These are phyloP conservation scores for Glyphotaelius pellucidus DNA, from an alignment of 2,888 invertebrate genomes.

Conservation along the genomic window DNA sequence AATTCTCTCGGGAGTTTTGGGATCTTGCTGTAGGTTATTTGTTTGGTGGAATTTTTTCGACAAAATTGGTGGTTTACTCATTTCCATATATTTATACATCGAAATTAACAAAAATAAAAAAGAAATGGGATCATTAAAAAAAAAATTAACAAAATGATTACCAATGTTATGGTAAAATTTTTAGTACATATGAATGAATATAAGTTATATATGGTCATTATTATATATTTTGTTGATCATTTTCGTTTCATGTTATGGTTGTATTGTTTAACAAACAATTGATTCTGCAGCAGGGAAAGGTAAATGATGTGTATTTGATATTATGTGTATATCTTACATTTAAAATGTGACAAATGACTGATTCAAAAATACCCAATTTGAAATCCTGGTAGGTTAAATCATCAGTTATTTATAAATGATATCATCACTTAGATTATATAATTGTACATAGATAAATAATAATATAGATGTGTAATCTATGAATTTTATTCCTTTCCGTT, in stretches of 20 bases:
- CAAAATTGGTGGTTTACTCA: background rate
- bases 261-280: conserved; percentile 12
- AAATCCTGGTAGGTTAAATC: conserved; percentile 42
- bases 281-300: background rate
- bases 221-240: background rate
- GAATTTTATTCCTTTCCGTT: background rate
- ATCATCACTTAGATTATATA: conserved; percentile 13
- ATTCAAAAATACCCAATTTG: conserved; percentile 37
- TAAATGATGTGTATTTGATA: conserved; percentile 14
- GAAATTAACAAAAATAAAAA: background rate
- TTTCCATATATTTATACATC: background rate
- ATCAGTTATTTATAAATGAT: conserved; percentile 33
- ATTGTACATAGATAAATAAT: conserved; percentile 29
- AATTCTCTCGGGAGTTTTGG: background rate
- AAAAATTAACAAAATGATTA: background rate
- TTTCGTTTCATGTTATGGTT: background rate
- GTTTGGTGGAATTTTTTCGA: background rate
- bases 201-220: background rate
- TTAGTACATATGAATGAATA: background rate
- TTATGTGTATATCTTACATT: background rate
- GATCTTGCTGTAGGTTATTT: background rate
- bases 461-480: background rate
- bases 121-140: background rate
- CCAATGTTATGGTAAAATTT: background rate
- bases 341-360: conserved; percentile 41